Conservation (phyloP, 2,113 vertebrate genomes). For the Polypterus bichir region DNA sequence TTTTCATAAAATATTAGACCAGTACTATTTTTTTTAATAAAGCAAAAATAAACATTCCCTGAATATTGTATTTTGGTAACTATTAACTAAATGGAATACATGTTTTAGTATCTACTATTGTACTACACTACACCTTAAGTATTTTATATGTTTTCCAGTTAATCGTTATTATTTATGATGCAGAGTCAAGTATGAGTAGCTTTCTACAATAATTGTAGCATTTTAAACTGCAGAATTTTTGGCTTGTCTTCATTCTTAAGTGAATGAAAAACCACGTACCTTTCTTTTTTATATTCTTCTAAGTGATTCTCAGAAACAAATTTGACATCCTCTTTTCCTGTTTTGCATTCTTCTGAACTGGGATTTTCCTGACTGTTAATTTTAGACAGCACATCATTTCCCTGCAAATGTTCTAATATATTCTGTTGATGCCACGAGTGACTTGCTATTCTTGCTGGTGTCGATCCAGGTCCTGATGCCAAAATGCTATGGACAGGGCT, state of each 20-base stretch:
- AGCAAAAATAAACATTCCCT: too few relatives aligned
- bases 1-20: too few relatives aligned
- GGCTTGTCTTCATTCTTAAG: too few relatives aligned
- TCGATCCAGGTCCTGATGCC: constrained; percentile 61
- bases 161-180: constrained; percentile 15
- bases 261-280: constrained; percentile 49
- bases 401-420: constrained; percentile 59
- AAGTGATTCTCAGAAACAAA: constrained; percentile 53
- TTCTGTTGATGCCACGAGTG: constrained; percentile 70
- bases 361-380: constrained; percentile 38
- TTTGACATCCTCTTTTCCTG: constrained; percentile 52
- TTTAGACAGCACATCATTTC: constrained; percentile 60
- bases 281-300: constrained; percentile 61
- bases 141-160: constrained; percentile 14
- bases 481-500: constrained; percentile 75
- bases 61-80: too few relatives aligned
- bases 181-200: not conserved
- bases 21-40: too few relatives aligned
- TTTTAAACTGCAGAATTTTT: constrained; percentile 9
- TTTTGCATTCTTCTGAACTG: constrained; percentile 50
- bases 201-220: constrained; percentile 12
- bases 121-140: too few relatives aligned
- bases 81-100: too few relatives aligned
- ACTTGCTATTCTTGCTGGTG: constrained; percentile 56
- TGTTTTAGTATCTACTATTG: too few relatives aligned